Evolutionary conservation across 1,140 invertebrate genomes (phyloP), one percentile per base, ranked within the genome.

Genomic region (Pteromalus puparum): DNA sequence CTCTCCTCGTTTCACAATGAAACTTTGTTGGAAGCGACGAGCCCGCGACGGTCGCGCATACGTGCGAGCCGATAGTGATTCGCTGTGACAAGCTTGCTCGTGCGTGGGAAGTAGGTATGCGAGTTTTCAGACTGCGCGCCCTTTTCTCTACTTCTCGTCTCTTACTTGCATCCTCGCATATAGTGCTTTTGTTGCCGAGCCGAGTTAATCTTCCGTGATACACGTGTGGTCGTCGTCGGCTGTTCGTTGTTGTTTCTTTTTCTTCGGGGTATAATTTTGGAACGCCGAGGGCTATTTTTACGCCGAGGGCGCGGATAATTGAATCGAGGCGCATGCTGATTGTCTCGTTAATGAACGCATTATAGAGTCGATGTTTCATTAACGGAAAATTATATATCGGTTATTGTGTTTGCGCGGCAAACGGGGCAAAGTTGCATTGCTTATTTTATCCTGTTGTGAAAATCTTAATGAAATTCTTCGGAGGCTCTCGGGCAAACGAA

Each of bases 1-100:
- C 77, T 46, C 79, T 74, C 1, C 18, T n/a, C 30, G 30, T 61
- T 82, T 65, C 42, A 75, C 73, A 82, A 82, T 82, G 73, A 76
- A 67, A 76, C 73, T 82, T 75, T 82, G 53, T 82, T 76, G 48
- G 42, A 34, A 34, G 46, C 13, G 53, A 77, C 26, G n/a, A 70
- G n/a, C 61, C 38, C 67, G 24, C 12, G 26, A 70, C 24, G 42
- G 38, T 48, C 12, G 4, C 7, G 72, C n/a, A 10, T 18, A 5
- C 24, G 24, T 10, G 70, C 26, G 15, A 26, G 46, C 4, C 74
- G 68, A 82, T 53, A 74, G 72, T 53, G 72, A 74, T 74, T 65
- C 48, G 30, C 73, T 74, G 48, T 82, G 72, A 26, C 24, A 15
- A 7, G 38, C 42, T 80, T 18, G 46, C n/a, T 81, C 26, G 79